Percentiles rank a stretch among this genome's conserved stretches.
phyloP scores from a whole-genome alignment of 2,888 invertebrate species.

The Apomyelois bistriatella region DNA sequence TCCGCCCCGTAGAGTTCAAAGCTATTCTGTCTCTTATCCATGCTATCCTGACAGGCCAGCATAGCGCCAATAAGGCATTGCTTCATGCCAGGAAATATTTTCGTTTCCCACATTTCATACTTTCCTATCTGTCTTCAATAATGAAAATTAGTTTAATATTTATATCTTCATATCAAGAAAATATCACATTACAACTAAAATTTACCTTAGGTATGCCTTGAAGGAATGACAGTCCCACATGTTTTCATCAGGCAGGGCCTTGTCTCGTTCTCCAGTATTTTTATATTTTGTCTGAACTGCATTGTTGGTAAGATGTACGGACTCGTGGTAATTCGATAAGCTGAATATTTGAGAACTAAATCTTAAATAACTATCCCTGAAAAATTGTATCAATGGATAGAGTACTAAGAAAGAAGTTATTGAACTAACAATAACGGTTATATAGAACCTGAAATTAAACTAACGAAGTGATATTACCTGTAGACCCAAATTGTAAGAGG shows the following conservation, averaged over 20 bases:
- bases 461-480: slow-evolving; percentile 75
- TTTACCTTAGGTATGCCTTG: slow-evolving; percentile 83
- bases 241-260: slow-evolving; percentile 91
- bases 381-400: slow-evolving; percentile 22
- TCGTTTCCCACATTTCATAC: slow-evolving; percentile 88
- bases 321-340: slow-evolving; percentile 93
- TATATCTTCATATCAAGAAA: neutral
- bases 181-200: neutral
- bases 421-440: neutral
- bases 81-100: slow-evolving; percentile 94
- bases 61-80: slow-evolving; percentile 88
- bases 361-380: slow-evolving; percentile 92
- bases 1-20: slow-evolving; percentile 97
- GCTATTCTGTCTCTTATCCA: slow-evolving; percentile 89
- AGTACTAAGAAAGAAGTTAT: no score
- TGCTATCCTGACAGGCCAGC: slow-evolving; percentile 91
- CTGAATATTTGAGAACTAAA: slow-evolving; percentile 95
- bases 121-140: slow-evolving; percentile 84
- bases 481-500: slow-evolving; percentile 96
- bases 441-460: neutral
- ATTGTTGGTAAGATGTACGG: slow-evolving; percentile 95
- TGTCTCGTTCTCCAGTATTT: slow-evolving; percentile 84
- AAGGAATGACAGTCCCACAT: slow-evolving; percentile 97
- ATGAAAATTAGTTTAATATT: slow-evolving; percentile 23
- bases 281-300: slow-evolving; percentile 94